phyloP scores from a whole-genome alignment of 2,113 vertebrate genomes.

The Nesoenas mayeri region DNA sequence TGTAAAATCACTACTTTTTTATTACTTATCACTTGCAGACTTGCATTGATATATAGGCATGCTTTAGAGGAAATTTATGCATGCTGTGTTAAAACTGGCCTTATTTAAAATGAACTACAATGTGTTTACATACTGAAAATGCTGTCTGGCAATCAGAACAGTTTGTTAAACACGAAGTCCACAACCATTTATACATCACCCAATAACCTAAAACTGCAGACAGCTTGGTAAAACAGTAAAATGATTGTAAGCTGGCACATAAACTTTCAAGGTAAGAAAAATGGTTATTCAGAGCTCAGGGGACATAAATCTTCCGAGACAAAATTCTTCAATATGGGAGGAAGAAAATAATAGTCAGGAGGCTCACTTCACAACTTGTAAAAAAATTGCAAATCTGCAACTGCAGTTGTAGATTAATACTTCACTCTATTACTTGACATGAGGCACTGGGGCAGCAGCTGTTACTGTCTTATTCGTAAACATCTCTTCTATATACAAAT shows the following conservation, averaged over 20 bases:
- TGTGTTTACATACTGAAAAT: not conserved
- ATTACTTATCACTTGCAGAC: not conserved
- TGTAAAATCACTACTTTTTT: not conserved
- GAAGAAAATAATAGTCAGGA: not conserved
- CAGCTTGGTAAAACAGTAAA: not conserved
- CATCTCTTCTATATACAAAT: not conserved
- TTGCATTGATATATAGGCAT: not conserved
- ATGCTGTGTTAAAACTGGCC: not conserved
- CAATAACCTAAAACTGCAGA: slow-evolving; percentile 11
- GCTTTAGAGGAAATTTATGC: not conserved
- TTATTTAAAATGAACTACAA: not conserved
- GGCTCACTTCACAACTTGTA: slow-evolving; percentile 26
- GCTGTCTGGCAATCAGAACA: not conserved
- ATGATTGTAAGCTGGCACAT: not conserved
- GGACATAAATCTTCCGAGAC: not conserved
- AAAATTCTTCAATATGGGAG: not conserved
- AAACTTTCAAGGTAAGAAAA: not conserved
- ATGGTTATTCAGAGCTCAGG: not conserved
- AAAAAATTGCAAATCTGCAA: slow-evolving; percentile 12
- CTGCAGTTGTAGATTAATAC: not conserved
- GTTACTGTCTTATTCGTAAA: not conserved
- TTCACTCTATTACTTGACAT: not conserved
- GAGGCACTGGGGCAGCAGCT: slow-evolving; percentile 28
- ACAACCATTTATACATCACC: not conserved
- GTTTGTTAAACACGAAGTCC: not conserved